Evolutionary conservation across 2,797 vertebrate species (phyloP), one percentile per base, ranked within the genome.

Genomic region (Melanotaenia pygmaea): DNA sequence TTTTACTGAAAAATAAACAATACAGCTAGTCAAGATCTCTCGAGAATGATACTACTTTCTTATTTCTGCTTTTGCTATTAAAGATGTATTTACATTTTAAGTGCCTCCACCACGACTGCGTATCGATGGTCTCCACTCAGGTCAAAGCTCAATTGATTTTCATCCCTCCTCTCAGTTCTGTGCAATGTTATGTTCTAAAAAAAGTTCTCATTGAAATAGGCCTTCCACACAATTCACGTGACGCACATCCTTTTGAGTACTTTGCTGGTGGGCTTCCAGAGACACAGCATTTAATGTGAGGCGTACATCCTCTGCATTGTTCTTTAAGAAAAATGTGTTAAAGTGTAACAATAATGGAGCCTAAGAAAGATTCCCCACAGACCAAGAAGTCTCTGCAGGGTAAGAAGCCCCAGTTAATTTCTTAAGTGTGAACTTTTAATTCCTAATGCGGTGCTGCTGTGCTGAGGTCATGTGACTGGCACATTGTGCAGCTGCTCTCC

Each of bases 71-170:
- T 70, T 78, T 73, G 71, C 71, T 50, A 61, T 81, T 72, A 75
- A 82, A 79, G 80, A 74, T 54, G 70, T 84, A 88, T 91, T 91
- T 90, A 76, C 88, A 91, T 92, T 89, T 85, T 82, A 89, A 92
- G 83, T 82, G 83, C 83, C 80, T 72, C 12, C 73, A 67, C 82
- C 69, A 47, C 53, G 53, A 79, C 83, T 81, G 62, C 2, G 79
- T 88, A 92, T 91, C 18, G 79, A 90, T 74, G 60, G 67, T 74
- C 86, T 88, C 79, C 54, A 20, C 77, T 34, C 71, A 75, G 59
- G 69, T 75, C 43, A 3, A 3, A 76, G 79, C 81, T 77, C 24
- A 18, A 91, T 91, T 83, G 90, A 92, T 90, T 45, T 37, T 14
- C 22, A 14, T 47, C 57, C 2, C 9, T 13, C 70, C 67, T 50